Evolutionary conservation across 2,888 invertebrate species (phyloP).

Genomic region (Drosophila parthenogenetica): DNA sequence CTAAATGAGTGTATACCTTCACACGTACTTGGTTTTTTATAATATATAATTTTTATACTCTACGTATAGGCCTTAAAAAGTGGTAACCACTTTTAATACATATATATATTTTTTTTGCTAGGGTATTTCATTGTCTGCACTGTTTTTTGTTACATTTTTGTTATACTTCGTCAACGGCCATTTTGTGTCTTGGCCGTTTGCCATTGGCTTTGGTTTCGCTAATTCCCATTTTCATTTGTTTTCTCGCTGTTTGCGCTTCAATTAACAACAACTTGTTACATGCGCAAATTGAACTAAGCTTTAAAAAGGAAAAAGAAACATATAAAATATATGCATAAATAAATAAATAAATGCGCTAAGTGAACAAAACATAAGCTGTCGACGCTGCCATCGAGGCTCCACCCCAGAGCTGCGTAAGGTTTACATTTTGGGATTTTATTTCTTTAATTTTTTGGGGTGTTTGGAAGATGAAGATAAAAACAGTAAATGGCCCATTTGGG

Average conservation of each 20-base stretch:
- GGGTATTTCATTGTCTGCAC: constrained; percentile 11
- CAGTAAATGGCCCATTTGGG: constrained; percentile 49
- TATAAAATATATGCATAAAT: constrained; percentile 10
- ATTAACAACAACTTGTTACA: constrained; percentile 81
- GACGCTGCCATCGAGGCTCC: constrained; percentile 6
- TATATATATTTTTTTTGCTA: background rate
- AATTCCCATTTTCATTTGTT: constrained; percentile 64
- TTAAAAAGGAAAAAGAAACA: constrained; percentile 39
- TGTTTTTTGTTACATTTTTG: background rate
- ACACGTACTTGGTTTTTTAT: background rate
- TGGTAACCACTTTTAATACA: too few species aligned
- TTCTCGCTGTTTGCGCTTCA: constrained; percentile 62
- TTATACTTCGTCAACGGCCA: constrained; percentile 45
- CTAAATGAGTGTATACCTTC: constrained; percentile 34
- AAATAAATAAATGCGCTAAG: constrained; percentile 69
- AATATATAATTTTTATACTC: constrained; percentile 1
- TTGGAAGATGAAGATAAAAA: constrained; percentile 9
- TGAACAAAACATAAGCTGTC: constrained; percentile 35
- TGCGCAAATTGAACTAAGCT: constrained; percentile 72
- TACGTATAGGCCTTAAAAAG: background rate
- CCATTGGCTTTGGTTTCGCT: constrained; percentile 55
- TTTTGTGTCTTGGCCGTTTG: constrained; percentile 62
- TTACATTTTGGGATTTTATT: constrained; percentile 62
- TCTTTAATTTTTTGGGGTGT: constrained; percentile 7
- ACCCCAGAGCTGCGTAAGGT: constrained; percentile 49